Percentiles rank a stretch among this genome's conserved stretches.
Evolutionary conservation across 2,797 vertebrate species (phyloP).

Genomic region (Myotis myotis): DNA sequence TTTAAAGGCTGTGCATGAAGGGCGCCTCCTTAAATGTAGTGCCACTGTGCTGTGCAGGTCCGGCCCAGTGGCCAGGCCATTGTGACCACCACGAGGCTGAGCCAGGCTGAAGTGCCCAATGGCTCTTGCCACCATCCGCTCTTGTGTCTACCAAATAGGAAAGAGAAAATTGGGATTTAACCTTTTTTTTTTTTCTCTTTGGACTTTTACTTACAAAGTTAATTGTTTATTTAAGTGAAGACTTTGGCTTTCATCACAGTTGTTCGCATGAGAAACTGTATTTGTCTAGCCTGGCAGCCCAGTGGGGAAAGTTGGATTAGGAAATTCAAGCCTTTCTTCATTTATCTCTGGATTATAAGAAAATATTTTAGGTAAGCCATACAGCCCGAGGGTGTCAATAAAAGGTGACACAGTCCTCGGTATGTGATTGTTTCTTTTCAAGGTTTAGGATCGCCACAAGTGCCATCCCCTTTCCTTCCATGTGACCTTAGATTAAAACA

Average conservation of each 20-base stretch:
- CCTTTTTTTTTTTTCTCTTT: background rate
- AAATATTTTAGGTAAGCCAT: background rate
- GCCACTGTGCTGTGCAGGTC: accelerated
- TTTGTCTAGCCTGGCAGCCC: background rate
- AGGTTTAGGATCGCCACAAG: background rate
- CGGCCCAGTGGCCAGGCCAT: background rate
- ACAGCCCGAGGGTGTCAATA: background rate
- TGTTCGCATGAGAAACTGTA: background rate
- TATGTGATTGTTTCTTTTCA: background rate
- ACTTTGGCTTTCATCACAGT: background rate
- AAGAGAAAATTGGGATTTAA: background rate
- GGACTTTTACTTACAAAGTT: constrained; percentile 17
- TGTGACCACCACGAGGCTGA: background rate
- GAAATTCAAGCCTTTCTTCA: background rate
- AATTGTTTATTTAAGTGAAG: background rate
- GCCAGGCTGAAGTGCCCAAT: background rate
- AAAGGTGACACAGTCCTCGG: background rate
- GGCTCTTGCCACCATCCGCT: background rate
- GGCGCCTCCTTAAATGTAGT: background rate
- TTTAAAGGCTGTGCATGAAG: accelerated
- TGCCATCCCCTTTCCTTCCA: background rate
- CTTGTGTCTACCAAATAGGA: background rate
- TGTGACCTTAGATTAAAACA: background rate
- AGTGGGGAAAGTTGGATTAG: background rate
- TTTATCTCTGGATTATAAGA: background rate